A percentile compares a stretch with the other conserved stretches of the same genome.
phyloP scores from a whole-genome alignment of 2,888 invertebrate genomes.

The Boloria euphrosyne region DNA sequence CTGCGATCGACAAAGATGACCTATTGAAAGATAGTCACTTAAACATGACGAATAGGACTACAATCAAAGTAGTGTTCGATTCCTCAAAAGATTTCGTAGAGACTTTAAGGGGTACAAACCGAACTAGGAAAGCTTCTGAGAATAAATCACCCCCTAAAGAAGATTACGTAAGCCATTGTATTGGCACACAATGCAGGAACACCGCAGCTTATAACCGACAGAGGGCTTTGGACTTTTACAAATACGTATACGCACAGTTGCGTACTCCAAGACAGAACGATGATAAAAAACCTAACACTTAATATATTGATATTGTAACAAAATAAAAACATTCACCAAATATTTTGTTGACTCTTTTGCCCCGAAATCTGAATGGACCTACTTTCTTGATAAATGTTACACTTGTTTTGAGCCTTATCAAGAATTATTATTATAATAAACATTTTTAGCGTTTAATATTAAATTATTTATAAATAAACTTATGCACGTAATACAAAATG shows the following conservation, averaged over 20 bases:
- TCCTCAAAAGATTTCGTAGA: slow-evolving; percentile 74
- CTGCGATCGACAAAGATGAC: slow-evolving; percentile 68
- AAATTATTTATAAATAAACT: too few species aligned
- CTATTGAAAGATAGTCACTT: slow-evolving; percentile 63
- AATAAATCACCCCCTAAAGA: slow-evolving; percentile 53
- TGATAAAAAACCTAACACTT: slow-evolving; percentile 46
- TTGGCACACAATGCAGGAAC: slow-evolving; percentile 63
- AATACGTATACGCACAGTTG: slow-evolving; percentile 75
- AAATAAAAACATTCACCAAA: slow-evolving; percentile 38
- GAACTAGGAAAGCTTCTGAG: slow-evolving; percentile 51
- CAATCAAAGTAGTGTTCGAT: slow-evolving; percentile 73
- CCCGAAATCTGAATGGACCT: slow-evolving; percentile 16
- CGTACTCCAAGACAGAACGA: slow-evolving; percentile 61
- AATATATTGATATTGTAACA: slow-evolving; percentile 36
- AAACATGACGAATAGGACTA: slow-evolving; percentile 71
- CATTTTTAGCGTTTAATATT: too few species aligned
- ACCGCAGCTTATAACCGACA: slow-evolving; percentile 68
- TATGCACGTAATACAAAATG: too few species aligned
- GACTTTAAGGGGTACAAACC: slow-evolving; percentile 65
- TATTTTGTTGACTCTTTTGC: slow-evolving; percentile 40
- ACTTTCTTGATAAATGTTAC: not conserved
- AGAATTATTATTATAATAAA: not conserved
- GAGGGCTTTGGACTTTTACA: slow-evolving; percentile 77
- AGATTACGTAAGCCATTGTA: slow-evolving; percentile 62
- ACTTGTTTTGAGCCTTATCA: slow-evolving; percentile 5